A percentile compares a stretch with the other conserved stretches of the same genome.
Evolutionary conservation across 2,888 invertebrate genomes (phyloP).

Genomic region (Drosophila borealis): DNA sequence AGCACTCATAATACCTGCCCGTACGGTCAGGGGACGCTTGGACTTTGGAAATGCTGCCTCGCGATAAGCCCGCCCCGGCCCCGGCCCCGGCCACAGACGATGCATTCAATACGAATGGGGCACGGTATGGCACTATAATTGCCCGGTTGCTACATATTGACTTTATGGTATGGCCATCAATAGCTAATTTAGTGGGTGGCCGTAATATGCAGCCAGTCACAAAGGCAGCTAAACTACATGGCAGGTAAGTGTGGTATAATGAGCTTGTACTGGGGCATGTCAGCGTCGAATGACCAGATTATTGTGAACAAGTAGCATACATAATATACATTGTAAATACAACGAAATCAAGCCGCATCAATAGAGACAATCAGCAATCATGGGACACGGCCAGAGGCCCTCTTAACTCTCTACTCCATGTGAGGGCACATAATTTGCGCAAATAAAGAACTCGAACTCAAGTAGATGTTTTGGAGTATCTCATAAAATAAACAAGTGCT

Average conservation of each 20-base stretch:
- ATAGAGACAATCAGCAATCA: conserved; percentile 25
- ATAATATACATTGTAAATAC: neutral
- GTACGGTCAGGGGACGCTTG: conserved; percentile 18
- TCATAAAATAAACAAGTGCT: conserved; percentile 80
- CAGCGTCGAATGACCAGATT: neutral
- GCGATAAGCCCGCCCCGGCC: conserved; percentile 33
- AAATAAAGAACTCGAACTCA: conserved; percentile 77
- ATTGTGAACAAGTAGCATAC: neutral
- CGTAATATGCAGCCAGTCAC: conserved; percentile 1
- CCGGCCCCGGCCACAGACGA: neutral
- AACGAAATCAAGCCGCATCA: conserved; percentile 25
- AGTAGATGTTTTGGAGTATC: conserved; percentile 78
- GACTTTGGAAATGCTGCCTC: conserved; percentile 36
- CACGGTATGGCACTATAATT: conserved; percentile 20
- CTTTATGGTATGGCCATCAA: conserved; percentile 35
- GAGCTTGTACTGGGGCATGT: conserved; percentile 3
- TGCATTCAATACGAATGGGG: conserved; percentile 13
- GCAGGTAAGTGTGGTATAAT: conserved; percentile 1
- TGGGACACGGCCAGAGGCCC: conserved; percentile 5
- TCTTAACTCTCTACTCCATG: neutral
- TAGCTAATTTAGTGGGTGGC: conserved; percentile 16
- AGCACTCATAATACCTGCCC: conserved; percentile 28
- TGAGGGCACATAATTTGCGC: conserved; percentile 53
- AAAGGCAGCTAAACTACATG: too few relatives aligned
- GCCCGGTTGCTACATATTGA: conserved; percentile 22